Percentiles rank a stretch among this genome's conserved stretches.
phyloP scores from a whole-genome alignment of 2,797 vertebrate genomes.

The Streptopelia turtur region DNA sequence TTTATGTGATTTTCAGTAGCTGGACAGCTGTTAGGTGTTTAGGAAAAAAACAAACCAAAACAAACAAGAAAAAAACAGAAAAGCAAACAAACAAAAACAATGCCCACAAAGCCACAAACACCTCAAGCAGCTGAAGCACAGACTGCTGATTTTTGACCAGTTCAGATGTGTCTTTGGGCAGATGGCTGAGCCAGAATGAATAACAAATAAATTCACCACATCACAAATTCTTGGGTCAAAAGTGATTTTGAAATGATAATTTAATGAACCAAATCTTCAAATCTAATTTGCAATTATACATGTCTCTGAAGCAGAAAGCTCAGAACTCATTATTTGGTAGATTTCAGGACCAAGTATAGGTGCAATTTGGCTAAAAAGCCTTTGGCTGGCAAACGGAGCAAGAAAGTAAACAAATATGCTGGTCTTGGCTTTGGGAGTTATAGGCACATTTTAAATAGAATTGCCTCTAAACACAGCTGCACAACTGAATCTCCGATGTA shows the following conservation, averaged over 20 bases:
- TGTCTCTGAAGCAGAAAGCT: not conserved
- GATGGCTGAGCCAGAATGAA: not conserved
- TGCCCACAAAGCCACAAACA: not conserved
- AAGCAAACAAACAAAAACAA: not conserved
- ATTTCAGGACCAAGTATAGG: not conserved
- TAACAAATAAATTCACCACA: not conserved
- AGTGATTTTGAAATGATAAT: not conserved
- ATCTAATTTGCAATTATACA: not conserved
- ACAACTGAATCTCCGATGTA: slow-evolving; percentile 47
- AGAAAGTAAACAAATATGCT: slow-evolving; percentile 50
- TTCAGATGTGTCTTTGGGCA: not conserved
- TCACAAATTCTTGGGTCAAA: not conserved
- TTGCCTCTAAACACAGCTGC: slow-evolving; percentile 66
- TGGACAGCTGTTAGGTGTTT: not conserved
- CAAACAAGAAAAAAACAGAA: too few species aligned
- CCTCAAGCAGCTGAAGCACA: not conserved
- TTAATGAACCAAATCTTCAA: not conserved
- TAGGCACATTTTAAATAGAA: slow-evolving; percentile 43
- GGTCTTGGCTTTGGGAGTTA: slow-evolving; percentile 43
- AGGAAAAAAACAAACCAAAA: not conserved
- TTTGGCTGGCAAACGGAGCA: not conserved
- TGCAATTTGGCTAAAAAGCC: not conserved
- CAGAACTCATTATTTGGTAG: not conserved
- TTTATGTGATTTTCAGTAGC: not conserved
- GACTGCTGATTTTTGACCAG: not conserved